Conservation (phyloP, 2,888 invertebrate genomes). For the Nemapogon koenigi region DNA sequence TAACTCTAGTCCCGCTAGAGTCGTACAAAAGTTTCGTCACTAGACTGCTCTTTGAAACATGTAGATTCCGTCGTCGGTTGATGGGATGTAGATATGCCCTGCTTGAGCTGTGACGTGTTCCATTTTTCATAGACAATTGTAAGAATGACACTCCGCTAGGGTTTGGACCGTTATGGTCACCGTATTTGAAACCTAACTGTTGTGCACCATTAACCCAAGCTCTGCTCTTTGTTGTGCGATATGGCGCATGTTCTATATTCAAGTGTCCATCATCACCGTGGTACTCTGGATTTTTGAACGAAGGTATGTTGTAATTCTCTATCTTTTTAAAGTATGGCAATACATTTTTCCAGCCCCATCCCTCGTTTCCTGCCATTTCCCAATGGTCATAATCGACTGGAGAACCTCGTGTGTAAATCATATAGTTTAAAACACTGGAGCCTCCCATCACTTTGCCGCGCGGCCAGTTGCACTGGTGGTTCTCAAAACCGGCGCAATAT, state of each 20-base stretch:
- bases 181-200: conserved; percentile 64
- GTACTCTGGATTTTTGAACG: conserved; percentile 50
- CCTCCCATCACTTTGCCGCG: conserved; percentile 86
- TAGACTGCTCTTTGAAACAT: conserved; percentile 65
- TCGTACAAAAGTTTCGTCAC: conserved; percentile 67
- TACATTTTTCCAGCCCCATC: conserved; percentile 77
- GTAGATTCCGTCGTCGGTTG: conserved; percentile 65
- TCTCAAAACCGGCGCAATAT: conserved; percentile 77
- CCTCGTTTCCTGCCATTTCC: conserved; percentile 73
- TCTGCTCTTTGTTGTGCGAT: conserved; percentile 50
- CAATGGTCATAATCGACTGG: conserved; percentile 78
- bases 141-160: conserved; percentile 68
- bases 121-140: conserved; percentile 70
- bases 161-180: conserved; percentile 68
- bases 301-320: conserved; percentile 71
- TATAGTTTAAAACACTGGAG: conserved; percentile 79
- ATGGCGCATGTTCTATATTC: conserved; percentile 60
- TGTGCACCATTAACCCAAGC: conserved; percentile 69
- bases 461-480: conserved; percentile 79
- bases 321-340: conserved; percentile 80
- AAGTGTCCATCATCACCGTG: conserved; percentile 66
- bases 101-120: conserved; percentile 71
- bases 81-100: conserved; percentile 71
- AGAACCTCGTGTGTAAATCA: conserved; percentile 80
- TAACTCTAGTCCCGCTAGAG: conserved; percentile 56